phyloP scores from a whole-genome alignment of 2,113 vertebrate genomes.

The Pelecanoides urinatrix region DNA sequence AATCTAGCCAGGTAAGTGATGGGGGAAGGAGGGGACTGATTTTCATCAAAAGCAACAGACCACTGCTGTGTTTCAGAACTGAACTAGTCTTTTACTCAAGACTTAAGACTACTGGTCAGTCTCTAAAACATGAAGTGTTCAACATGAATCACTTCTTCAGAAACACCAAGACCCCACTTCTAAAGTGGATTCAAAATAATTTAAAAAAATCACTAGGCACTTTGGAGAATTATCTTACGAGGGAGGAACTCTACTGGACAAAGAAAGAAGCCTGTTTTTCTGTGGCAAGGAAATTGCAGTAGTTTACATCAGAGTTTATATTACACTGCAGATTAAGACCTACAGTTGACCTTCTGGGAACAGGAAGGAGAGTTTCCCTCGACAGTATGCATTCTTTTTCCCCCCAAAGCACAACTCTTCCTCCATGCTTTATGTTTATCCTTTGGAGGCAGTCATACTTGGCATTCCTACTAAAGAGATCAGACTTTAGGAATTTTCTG shows the following conservation, averaged over 20 bases:
- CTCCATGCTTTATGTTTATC: not conserved
- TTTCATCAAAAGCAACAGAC: not conserved
- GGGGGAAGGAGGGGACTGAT: not conserved
- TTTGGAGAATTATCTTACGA: not conserved
- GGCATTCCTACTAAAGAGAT: not conserved
- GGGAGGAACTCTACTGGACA: not conserved
- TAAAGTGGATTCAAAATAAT: not conserved
- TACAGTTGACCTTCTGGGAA: not conserved
- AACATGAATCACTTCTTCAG: not conserved
- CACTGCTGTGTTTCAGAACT: not conserved
- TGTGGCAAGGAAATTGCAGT: not conserved
- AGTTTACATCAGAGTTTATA: not conserved
- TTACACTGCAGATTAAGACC: not conserved
- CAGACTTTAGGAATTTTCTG: not conserved
- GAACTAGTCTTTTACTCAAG: not conserved
- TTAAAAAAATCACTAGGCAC: not conserved
- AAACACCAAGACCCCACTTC: not conserved
- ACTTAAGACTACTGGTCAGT: not conserved
- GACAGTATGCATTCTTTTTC: not conserved
- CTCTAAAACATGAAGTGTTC: not conserved
- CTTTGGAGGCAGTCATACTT: not conserved
- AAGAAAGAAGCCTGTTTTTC: not conserved
- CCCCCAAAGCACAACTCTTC: not conserved
- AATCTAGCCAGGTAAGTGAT: not conserved
- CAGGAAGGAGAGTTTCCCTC: not conserved